Conservation (phyloP, 1,140 invertebrate genomes). For the Tetragnatha versicolor region DNA sequence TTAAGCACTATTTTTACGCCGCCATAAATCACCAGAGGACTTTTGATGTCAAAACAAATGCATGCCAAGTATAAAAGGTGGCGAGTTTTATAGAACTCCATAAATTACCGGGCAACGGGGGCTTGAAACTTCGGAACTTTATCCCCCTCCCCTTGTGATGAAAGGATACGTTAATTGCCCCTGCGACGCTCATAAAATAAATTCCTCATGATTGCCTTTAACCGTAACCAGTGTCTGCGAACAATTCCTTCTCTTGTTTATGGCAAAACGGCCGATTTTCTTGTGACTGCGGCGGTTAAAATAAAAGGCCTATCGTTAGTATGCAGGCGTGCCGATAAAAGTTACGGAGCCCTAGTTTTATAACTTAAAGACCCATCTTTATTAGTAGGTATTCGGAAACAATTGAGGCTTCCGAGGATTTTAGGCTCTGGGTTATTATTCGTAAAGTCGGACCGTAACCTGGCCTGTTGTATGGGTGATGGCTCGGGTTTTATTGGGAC, state of each 20-base stretch:
- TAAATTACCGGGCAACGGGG: slow-evolving; percentile 18
- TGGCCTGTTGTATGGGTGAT: not conserved
- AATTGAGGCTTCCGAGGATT: slow-evolving; percentile 1
- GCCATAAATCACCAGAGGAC: slow-evolving; percentile 13
- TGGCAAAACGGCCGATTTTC: slow-evolving; percentile 19
- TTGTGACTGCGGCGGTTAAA: not conserved
- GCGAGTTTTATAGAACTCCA: slow-evolving; percentile 21
- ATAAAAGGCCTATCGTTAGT: slow-evolving; percentile 27
- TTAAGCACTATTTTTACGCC: not conserved
- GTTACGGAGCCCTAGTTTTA: slow-evolving; percentile 13
- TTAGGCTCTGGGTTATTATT: slow-evolving; percentile 3
- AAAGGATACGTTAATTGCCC: slow-evolving; percentile 30
- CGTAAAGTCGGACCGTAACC: not conserved
- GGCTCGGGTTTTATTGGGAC: not conserved
- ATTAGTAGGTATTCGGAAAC: slow-evolving; percentile 15
- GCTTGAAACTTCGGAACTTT: too few species aligned
- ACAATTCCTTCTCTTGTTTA: slow-evolving; percentile 8
- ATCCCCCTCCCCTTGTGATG: not conserved
- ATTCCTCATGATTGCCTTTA: not conserved
- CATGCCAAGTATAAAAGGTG: slow-evolving; percentile 2
- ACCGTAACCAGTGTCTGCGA: not conserved
- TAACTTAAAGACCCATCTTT: slow-evolving; percentile 34
- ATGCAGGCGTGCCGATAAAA: slow-evolving; percentile 21
- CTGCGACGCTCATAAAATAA: slow-evolving; percentile 28
- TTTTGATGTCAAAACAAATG: slow-evolving; percentile 12